Evolutionary conservation across 2,888 invertebrate genomes (phyloP), one percentile per base, ranked within the genome.

Genomic region (Drosophila mayaguana): DNA sequence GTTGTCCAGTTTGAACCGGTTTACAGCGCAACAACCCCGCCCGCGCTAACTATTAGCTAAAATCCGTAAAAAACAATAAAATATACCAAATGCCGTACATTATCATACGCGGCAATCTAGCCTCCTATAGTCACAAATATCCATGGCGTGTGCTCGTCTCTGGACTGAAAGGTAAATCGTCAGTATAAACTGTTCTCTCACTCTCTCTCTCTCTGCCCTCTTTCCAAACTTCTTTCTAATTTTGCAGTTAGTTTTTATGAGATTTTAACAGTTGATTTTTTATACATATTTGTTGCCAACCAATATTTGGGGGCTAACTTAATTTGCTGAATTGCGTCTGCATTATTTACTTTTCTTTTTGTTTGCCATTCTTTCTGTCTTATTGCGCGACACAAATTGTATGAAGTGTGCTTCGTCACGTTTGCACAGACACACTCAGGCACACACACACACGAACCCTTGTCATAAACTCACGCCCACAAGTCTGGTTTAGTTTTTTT

Each of bases 71-170:
- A 28, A 25, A 22, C 0, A 46, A 36, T 8, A 48, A 50, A 50
- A 8, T 4, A 50, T 34, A 84, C 84, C 91, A 91, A 93, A 97
- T 97, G 97, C 97, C 97, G 94, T 97, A 97, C 95, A 96, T 97
- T 94, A 94, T 97, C 94, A 96, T 97, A 91, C 95, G 97, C 93
- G 97, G 97, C 93, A 97, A 97, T 94, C 94, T 97, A 92, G 96
- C 96, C 93, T 96, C 97, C 56, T 97, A 97, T 93, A 96, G 96
- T 94, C 96, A 96, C 94, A 96, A 95, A 94, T 96, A 96, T 94
- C 97, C 97, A 93, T 97, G 97, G 96, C 95, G 96, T 93, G 97
- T 97, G 87, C 94, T 96, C 92, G 97, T 97, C 87, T 96, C 97
- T 90, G 97, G 97, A 92, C 94, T 97, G 90, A 97, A 97, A 96